Percentiles rank a stretch among this genome's conserved stretches.
These are phyloP conservation scores for Gracilinanus agilis DNA, from an alignment of 2,113 vertebrate species.

Conservation along the genomic window DNA sequence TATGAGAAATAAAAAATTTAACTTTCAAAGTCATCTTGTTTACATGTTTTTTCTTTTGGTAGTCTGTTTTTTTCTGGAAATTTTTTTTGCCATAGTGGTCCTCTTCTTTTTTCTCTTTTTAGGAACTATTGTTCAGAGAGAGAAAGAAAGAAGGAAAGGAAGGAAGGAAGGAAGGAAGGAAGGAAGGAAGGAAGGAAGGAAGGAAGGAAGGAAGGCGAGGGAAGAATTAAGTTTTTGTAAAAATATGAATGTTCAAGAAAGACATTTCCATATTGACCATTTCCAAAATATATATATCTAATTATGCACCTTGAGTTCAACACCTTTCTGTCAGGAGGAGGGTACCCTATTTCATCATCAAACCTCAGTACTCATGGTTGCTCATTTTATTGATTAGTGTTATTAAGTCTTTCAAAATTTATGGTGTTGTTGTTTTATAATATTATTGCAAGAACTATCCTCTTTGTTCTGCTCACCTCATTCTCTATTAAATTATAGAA, in stretches of 20 bases:
- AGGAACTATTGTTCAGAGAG: too few relatives aligned
- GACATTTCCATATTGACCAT: background rate
- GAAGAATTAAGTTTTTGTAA: background rate
- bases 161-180: too few relatives aligned
- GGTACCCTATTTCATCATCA: background rate
- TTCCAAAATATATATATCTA: background rate
- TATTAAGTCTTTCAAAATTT: background rate
- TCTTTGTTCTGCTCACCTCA: background rate
- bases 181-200: too few relatives aligned
- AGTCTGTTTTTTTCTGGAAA: background rate
- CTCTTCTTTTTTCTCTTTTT: background rate
- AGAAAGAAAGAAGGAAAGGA: too few relatives aligned
- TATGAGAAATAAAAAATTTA: background rate
- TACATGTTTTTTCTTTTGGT: background rate
- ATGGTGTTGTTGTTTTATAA: background rate
- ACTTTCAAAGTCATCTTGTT: background rate
- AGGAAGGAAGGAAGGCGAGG: too few relatives aligned
- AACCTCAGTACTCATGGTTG: background rate
- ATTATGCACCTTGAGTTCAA: background rate
- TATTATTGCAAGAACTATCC: background rate
- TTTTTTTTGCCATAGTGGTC: background rate
- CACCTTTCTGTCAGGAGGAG: background rate
- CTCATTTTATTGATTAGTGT: background rate
- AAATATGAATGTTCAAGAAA: background rate
- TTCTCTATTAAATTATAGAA: background rate